These are phyloP conservation scores for Solenopsis invicta DNA, from an alignment of 1,140 invertebrate genomes.

Conservation along the genomic window DNA sequence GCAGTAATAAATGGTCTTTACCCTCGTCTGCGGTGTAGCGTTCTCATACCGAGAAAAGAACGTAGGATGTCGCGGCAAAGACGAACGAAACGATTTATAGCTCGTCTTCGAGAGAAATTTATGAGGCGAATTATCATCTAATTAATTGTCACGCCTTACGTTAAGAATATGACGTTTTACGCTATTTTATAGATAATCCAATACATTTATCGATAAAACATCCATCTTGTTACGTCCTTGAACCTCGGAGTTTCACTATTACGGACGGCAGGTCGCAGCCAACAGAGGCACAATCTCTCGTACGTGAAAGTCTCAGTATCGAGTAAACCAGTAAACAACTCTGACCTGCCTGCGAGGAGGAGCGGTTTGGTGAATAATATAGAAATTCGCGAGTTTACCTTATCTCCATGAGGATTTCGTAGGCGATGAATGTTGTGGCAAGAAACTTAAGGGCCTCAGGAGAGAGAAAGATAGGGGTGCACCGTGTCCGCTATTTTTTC, in stretches of 20 bases:
- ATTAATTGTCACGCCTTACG: not conserved
- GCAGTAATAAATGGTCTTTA: slow-evolving; percentile 45
- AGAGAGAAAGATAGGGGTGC: not conserved
- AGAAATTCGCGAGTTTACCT: not conserved
- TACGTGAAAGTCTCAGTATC: not conserved
- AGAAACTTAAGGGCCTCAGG: not conserved
- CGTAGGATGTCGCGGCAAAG: not conserved
- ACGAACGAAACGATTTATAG: slow-evolving; percentile 37
- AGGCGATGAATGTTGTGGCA: not conserved
- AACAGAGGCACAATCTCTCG: not conserved
- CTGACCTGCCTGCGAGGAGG: not conserved
- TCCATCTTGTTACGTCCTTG: not conserved
- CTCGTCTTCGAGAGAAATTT: not conserved
- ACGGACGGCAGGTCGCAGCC: not conserved
- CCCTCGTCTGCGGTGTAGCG: not conserved
- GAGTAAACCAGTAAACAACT: slow-evolving; percentile 31
- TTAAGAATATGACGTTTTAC: too few relatives aligned
- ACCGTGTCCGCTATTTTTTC: slow-evolving; percentile 4
- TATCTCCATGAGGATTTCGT: slow-evolving; percentile 9
- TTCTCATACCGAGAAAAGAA: slow-evolving; percentile 11
- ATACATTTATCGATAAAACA: not conserved
- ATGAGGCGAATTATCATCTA: not conserved
- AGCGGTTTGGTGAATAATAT: slow-evolving; percentile 13
- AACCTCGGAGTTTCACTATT: not conserved
- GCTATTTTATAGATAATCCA: not conserved